phyloP scores from a whole-genome alignment of 2,888 invertebrate genomes.

The Cosmia trapezina region DNA sequence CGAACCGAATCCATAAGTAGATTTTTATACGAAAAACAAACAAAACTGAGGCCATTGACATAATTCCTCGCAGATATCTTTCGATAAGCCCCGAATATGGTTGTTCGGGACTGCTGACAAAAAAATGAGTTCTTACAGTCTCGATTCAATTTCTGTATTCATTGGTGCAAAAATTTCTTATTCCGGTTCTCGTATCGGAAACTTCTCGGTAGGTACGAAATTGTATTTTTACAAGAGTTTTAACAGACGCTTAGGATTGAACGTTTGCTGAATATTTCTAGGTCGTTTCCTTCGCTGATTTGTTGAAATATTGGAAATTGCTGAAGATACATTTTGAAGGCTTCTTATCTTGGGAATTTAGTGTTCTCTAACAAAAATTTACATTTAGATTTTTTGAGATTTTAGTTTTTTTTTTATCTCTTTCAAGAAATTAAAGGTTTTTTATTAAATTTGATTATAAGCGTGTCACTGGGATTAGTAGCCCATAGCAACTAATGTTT shows the following conservation, averaged over 20 bases:
- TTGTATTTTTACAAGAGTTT: constrained; percentile 61
- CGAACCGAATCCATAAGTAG: constrained; percentile 19
- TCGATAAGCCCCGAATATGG: constrained; percentile 52
- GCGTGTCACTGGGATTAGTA: background rate
- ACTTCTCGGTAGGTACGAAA: constrained; percentile 51
- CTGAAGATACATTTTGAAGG: background rate
- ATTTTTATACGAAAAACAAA: constrained; percentile 39
- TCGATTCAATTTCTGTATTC: constrained; percentile 75
- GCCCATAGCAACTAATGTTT: background rate
- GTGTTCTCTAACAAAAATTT: background rate
- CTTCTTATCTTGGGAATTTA: background rate
- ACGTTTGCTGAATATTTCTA: constrained; percentile 54
- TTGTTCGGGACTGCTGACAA: constrained; percentile 45
- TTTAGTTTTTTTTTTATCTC: too few relatives aligned
- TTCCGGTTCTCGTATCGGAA: constrained; percentile 56
- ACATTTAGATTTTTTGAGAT: too few relatives aligned
- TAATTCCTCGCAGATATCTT: constrained; percentile 48
- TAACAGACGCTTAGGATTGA: constrained; percentile 48
- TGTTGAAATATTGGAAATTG: constrained; percentile 43
- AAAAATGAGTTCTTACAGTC: constrained; percentile 57
- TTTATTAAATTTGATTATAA: background rate
- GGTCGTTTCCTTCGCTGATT: constrained; percentile 44
- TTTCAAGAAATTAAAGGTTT: background rate
- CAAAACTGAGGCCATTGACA: constrained; percentile 29
- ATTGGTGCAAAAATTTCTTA: constrained; percentile 74